Conservation (phyloP, 2,888 invertebrate species). For the Globia sparganii region DNA sequence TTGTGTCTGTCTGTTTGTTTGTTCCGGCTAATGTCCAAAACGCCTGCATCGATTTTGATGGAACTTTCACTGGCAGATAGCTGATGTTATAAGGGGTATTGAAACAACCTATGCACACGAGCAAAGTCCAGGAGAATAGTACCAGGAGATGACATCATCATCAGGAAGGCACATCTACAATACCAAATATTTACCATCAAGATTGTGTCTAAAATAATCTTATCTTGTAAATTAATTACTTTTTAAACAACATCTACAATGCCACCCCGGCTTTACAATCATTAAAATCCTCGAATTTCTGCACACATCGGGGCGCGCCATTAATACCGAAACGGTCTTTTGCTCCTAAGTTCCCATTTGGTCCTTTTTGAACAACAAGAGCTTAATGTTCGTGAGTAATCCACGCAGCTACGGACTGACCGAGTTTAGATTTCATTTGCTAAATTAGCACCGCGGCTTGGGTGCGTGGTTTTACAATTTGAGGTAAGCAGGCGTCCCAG, state of each 20-base stretch:
- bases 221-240: constrained; percentile 1
- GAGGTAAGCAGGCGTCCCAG: constrained; percentile 29
- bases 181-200: neutral
- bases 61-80: too few relatives aligned
- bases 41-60: too few relatives aligned
- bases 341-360: constrained; percentile 56
- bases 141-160: too few relatives aligned
- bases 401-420: constrained; percentile 59
- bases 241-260: constrained; percentile 1
- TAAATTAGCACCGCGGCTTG: constrained; percentile 59
- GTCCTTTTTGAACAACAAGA: constrained; percentile 58
- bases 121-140: too few relatives aligned
- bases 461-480: constrained; percentile 44
- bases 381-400: constrained; percentile 65
- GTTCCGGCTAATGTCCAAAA: too few relatives aligned
- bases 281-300: constrained; percentile 47
- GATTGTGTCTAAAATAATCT: neutral
- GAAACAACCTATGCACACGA: too few relatives aligned
- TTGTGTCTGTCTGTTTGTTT: too few relatives aligned
- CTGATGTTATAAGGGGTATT: too few relatives aligned
- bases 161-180: neutral
- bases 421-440: constrained; percentile 69
- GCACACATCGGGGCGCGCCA: constrained; percentile 49
- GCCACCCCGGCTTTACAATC: constrained; percentile 10
- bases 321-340: constrained; percentile 62